Percentiles rank a stretch among this genome's conserved stretches.
These are phyloP conservation scores for Odontothrips loti DNA, from an alignment of 2,888 invertebrate genomes.

Conservation along the genomic window DNA sequence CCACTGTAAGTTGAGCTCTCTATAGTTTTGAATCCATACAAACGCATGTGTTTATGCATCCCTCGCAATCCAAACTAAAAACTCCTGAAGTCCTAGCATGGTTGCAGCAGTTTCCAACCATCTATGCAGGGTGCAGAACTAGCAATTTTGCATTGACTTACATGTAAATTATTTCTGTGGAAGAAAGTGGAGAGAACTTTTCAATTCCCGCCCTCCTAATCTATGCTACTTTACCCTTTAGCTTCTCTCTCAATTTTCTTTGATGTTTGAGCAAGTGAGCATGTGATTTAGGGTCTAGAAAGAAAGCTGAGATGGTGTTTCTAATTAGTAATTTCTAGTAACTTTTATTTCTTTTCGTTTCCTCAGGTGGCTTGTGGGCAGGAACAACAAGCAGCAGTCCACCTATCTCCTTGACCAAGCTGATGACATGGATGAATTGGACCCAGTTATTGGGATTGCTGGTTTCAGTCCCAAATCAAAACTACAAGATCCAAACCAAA, in stretches of 20 bases:
- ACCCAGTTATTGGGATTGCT: not conserved
- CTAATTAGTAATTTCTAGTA: not conserved
- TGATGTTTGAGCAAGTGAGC: not conserved
- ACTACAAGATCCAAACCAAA: not conserved
- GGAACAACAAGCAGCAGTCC: not conserved
- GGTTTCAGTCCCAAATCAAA: not conserved
- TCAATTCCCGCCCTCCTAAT: not conserved
- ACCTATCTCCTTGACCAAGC: not conserved
- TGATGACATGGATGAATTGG: conserved; percentile 10
- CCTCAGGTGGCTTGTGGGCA: not conserved
- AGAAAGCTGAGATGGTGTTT: not conserved
- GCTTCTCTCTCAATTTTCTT: not conserved
- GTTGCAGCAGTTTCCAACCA: not conserved
- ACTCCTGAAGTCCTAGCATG: not conserved
- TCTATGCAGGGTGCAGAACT: not conserved
- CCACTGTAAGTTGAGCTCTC: not conserved
- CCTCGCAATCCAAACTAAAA: not conserved
- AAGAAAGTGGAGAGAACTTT: too few relatives aligned
- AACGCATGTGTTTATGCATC: not conserved
- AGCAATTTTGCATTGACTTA: too few relatives aligned
- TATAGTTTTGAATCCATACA: not conserved
- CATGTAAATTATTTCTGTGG: too few relatives aligned
- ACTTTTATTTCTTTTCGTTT: not conserved
- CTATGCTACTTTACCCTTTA: too few relatives aligned
- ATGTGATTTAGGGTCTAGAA: too few relatives aligned